phyloP scores from a whole-genome alignment of 2,888 invertebrate species.

The Tenthredo livida region DNA sequence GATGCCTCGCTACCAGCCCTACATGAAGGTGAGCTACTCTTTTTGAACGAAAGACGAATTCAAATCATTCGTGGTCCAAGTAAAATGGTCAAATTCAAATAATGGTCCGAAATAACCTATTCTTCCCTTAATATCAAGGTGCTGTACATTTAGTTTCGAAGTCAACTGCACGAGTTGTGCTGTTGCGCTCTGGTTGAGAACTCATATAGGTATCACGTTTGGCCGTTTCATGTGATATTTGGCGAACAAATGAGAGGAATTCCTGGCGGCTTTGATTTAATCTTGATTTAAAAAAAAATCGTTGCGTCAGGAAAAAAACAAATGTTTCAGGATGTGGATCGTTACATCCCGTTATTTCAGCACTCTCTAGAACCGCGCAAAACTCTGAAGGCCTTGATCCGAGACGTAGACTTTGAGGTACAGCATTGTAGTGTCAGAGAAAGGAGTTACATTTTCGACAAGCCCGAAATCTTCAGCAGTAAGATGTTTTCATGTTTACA shows the following conservation, averaged over 20 bases:
- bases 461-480: too few species aligned
- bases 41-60: slow-evolving; percentile 21
- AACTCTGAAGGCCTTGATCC: too few species aligned
- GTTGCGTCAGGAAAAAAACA: neutral
- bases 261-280: too few species aligned
- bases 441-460: slow-evolving; percentile 55
- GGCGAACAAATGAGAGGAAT: neutral
- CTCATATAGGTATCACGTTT: neutral
- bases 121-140: too few species aligned
- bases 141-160: neutral
- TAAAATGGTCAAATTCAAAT: neutral
- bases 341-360: too few species aligned
- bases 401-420: too few species aligned
- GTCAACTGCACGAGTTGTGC: neutral
- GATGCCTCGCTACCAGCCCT: slow-evolving; percentile 82
- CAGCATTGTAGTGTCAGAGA: too few species aligned
- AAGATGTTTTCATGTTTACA: slow-evolving; percentile 59
- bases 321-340: too few species aligned
- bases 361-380: too few species aligned
- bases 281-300: neutral
- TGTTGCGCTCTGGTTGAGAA: neutral
- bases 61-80: neutral
- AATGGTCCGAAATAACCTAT: neutral
- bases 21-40: slow-evolving; percentile 79
- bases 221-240: neutral